Percentiles rank a stretch among this genome's conserved stretches.
These are phyloP conservation scores for Lepilemur septentrionalis DNA, from an alignment of 2,797 vertebrate species.

Conservation along the genomic window DNA sequence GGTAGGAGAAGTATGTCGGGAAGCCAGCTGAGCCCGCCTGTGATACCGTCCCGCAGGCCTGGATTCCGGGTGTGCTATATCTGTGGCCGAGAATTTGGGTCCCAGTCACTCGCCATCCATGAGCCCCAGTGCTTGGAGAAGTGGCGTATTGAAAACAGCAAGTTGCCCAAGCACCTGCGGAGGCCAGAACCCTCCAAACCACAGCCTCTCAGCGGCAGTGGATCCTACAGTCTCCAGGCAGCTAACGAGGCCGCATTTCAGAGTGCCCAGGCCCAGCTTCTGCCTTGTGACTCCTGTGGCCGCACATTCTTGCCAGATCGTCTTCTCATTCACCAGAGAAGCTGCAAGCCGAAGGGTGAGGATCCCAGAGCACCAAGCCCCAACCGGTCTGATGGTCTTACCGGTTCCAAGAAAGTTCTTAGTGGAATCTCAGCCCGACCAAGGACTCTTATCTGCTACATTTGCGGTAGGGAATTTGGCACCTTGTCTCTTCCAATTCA, in stretches of 20 bases:
- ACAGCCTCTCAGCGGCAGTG: background rate
- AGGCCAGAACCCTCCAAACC: conserved; percentile 82
- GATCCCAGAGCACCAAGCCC: background rate
- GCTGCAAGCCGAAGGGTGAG: conserved; percentile 74
- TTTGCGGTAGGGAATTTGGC: conserved; percentile 81
- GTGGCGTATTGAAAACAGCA: conserved; percentile 84
- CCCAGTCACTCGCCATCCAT: conserved; percentile 84
- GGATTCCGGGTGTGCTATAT: conserved; percentile 84
- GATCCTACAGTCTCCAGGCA: background rate
- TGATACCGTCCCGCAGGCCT: conserved; percentile 80
- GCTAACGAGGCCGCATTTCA: conserved; percentile 76
- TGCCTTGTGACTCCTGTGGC: conserved; percentile 82
- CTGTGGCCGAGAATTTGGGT: conserved; percentile 87
- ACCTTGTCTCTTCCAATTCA: conserved; percentile 81
- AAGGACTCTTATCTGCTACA: conserved; percentile 75
- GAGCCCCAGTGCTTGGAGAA: conserved; percentile 86
- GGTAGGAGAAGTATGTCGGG: conserved; percentile 69
- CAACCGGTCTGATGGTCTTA: background rate
- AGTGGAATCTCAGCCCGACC: conserved; percentile 26
- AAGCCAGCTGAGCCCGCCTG: conserved; percentile 52
- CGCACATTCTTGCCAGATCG: conserved; percentile 82
- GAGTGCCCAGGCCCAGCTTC: conserved; percentile 81
- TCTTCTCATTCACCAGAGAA: conserved; percentile 82
- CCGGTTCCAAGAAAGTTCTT: conserved; percentile 21
- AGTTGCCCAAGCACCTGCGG: conserved; percentile 82